Base-by-base conservation (phyloP, 2,888 invertebrate genomes). In the Gortyna flavago region DNA sequence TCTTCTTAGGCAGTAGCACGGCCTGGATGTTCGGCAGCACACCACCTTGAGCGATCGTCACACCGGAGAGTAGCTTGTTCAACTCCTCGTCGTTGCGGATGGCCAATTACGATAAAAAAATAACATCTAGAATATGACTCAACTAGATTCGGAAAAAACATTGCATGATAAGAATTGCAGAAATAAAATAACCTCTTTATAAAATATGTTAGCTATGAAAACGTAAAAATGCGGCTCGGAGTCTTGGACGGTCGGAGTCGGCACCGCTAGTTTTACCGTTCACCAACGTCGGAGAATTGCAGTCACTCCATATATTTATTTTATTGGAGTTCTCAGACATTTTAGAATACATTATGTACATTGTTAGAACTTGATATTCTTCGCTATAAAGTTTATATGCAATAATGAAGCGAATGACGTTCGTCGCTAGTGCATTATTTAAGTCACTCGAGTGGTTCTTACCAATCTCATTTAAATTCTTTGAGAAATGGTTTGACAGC, bases 291-390 rank as follows among this genome's bases (percentile, higher is more conserved):
- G 69, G 64, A 64, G 76, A 77, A 84, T 84, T 79, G 81, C 76
- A 84, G 70, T 62, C 61, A 84, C 74, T 84, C 29, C 78, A 74
- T 77, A 80, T 77, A 79, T 81, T 85, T 85, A 79, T 81, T 79
- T 75, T 82, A 79, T 82, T 81, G 38, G 44, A 84, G 76, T 79
- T 75, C 72, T 57, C 72, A 84, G 71, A 74, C 73, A 64, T 74
- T 71, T 72, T 51, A 72, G 51, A 74, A 64, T 73, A 65, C 35
- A n/a, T n/a, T n/a, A 59, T 29, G 13, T 65, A 72, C 66, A 73
- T 79, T 77, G 44, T 79, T 76, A 71, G 66, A 73, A 81, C 81
- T 73, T 77, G 76, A 79, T 79, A 83, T 83, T 84, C 68, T 65
- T 71, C 29, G 32, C 48, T 61, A n/a, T 65, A 54, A 69, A 66